Evolutionary conservation across 2,113 vertebrate genomes (phyloP).

Genomic region (Rhynchopsitta pachyrhyncha): DNA sequence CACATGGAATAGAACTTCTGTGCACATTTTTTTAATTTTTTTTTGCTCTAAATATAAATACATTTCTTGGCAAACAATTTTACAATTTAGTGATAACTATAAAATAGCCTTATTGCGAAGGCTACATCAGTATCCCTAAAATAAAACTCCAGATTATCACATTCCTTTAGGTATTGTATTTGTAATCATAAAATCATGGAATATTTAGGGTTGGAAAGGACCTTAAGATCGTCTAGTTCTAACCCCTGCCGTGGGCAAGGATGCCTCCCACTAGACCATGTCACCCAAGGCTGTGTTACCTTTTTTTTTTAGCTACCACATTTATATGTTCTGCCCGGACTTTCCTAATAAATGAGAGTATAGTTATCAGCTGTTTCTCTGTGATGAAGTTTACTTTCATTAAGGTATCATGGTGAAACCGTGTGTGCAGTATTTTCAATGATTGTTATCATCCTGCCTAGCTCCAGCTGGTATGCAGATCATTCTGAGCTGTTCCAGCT

Average conservation of each 20-base stretch:
- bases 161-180: conserved; percentile 15
- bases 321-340: neutral
- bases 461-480: conserved; percentile 53
- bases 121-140: neutral
- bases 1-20: neutral
- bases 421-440: conserved; percentile 51
- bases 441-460: conserved; percentile 46
- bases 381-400: conserved; percentile 49
- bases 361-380: conserved; percentile 56
- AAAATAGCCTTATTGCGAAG: conserved; percentile 12
- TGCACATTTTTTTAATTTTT: neutral
- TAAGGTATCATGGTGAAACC: conserved; percentile 20
- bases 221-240: neutral
- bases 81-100: conserved; percentile 1
- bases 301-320: conserved; percentile 30
- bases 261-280: neutral
- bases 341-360: conserved; percentile 40
- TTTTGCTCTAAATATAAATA: conserved; percentile 26
- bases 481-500: conserved; percentile 2
- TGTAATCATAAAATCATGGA: neutral
- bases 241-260: neutral
- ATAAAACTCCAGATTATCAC: conserved; percentile 20
- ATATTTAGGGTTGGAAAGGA: neutral
- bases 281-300: neutral
- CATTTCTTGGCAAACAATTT: conserved; percentile 44